These are phyloP conservation scores for Parazoanthus atlanticus DNA, from an alignment of 92 coral and sea anemone genomes.

Conservation along the genomic window DNA sequence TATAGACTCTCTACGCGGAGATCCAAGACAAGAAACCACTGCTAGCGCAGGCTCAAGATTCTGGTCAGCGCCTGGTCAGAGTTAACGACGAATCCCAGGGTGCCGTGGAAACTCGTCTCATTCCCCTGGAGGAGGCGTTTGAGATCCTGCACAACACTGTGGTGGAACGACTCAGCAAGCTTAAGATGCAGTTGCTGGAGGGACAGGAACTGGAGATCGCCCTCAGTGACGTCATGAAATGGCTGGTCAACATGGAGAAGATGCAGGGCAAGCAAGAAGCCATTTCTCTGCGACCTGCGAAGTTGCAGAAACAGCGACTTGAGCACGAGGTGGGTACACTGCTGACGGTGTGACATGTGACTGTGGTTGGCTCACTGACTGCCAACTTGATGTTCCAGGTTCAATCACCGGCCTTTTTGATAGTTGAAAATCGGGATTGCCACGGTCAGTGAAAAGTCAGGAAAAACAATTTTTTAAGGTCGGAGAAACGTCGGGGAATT, in stretches of 20 bases:
- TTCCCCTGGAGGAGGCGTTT: conserved; percentile 81
- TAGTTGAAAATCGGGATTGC: too few species aligned
- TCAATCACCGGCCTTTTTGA: too few species aligned
- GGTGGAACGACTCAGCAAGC: conserved; percentile 76
- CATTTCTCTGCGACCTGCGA: conserved; percentile 70
- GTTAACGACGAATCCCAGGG: conserved; percentile 75
- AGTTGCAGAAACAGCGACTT: conserved; percentile 69
- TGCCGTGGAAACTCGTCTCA: conserved; percentile 78
- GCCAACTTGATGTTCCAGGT: too few species aligned
- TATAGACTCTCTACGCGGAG: conserved; percentile 57
- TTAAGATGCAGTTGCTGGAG: conserved; percentile 79
- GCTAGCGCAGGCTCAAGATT: conserved; percentile 77
- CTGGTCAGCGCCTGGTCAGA: conserved; percentile 80
- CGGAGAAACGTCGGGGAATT: too few species aligned
- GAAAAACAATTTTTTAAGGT: too few species aligned
- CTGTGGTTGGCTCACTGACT: too few species aligned
- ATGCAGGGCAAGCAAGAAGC: conserved; percentile 81
- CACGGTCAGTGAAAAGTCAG: too few species aligned
- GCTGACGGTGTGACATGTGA: too few species aligned
- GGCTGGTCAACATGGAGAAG: conserved; percentile 86
- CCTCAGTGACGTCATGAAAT: conserved; percentile 79
- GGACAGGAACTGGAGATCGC: conserved; percentile 87
- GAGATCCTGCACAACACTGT: conserved; percentile 84
- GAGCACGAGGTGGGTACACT: conserved; percentile 80
- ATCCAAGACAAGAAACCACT: conserved; percentile 76